phyloP scores from a whole-genome alignment of 2,888 invertebrate species.

The Malthinus flaveolus region DNA sequence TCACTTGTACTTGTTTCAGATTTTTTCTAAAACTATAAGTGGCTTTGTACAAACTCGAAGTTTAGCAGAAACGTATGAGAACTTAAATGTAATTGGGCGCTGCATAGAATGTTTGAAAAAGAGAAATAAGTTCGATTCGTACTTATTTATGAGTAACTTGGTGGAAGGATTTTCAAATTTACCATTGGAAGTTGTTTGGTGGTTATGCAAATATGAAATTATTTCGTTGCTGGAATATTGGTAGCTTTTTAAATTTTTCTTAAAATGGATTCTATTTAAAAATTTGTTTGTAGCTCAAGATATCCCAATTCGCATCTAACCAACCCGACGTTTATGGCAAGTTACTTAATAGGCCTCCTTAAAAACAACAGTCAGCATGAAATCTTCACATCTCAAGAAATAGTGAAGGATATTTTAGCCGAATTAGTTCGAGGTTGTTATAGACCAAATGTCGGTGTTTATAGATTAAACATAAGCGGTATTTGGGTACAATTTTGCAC shows the following conservation, averaged over 20 bases:
- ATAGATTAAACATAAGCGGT: slow-evolving; percentile 1
- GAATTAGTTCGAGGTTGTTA: slow-evolving; percentile 15
- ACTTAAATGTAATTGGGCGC: background rate
- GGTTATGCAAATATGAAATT: slow-evolving; percentile 21
- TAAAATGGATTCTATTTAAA: background rate
- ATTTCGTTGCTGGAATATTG: slow-evolving; percentile 15
- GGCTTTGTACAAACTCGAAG: slow-evolving; percentile 4
- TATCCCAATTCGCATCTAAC: background rate
- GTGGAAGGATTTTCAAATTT: slow-evolving; percentile 9
- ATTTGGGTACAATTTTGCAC: slow-evolving; percentile 14
- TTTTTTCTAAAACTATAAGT: slow-evolving; percentile 3
- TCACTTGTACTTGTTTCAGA: slow-evolving; percentile 2
- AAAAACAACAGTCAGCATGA: background rate
- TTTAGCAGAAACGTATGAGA: background rate
- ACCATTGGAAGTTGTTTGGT: slow-evolving; percentile 23
- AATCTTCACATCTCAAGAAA: slow-evolving; percentile 5
- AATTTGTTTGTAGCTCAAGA: too few species aligned
- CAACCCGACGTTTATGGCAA: background rate
- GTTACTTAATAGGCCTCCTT: slow-evolving; percentile 2
- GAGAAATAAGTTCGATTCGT: slow-evolving; percentile 16
- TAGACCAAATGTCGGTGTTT: slow-evolving; percentile 9
- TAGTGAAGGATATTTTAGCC: slow-evolving; percentile 14
- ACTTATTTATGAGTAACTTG: slow-evolving; percentile 9
- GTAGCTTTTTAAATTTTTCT: slow-evolving; percentile 4
- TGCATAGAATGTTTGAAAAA: slow-evolving; percentile 7